A percentile compares a stretch with the other conserved stretches of the same genome.
These are phyloP conservation scores for Spicauda simplicius DNA, from an alignment of 2,888 invertebrate species.

Conservation along the genomic window DNA sequence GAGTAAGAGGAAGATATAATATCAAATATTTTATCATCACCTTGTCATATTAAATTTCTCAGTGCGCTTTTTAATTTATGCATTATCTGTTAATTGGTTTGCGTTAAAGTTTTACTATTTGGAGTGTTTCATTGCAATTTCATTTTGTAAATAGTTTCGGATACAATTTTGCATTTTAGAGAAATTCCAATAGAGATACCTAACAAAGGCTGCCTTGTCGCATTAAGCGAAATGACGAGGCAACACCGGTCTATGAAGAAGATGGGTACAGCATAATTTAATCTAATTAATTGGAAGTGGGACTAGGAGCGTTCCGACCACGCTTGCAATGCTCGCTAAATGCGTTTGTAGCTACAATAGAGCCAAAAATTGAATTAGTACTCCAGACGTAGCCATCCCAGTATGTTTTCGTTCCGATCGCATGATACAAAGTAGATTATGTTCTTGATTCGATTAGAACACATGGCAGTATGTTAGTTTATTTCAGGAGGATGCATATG, in stretches of 20 bases:
- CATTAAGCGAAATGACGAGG: background rate
- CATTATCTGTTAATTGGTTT: no score
- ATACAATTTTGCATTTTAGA: background rate
- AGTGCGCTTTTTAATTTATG: no score
- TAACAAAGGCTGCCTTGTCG: background rate
- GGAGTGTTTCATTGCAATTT: no score
- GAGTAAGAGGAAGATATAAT: no score
- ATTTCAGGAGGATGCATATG: no score
- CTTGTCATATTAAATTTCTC: no score
- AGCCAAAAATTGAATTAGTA: conserved; percentile 18
- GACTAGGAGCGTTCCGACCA: background rate
- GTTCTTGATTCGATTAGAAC: background rate
- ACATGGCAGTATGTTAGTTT: no score
- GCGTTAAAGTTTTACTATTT: no score
- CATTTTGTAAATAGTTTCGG: no score
- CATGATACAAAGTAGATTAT: background rate
- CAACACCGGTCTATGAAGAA: background rate
- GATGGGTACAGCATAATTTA: background rate
- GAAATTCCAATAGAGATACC: background rate
- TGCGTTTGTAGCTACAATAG: conserved; percentile 9
- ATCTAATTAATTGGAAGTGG: background rate
- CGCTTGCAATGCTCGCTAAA: background rate
- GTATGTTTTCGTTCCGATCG: background rate
- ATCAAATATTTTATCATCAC: no score
- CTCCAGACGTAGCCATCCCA: background rate